Evolutionary conservation across 2,113 vertebrate species (phyloP), one percentile per base, ranked within the genome.

Genomic region (Passer domesticus): DNA sequence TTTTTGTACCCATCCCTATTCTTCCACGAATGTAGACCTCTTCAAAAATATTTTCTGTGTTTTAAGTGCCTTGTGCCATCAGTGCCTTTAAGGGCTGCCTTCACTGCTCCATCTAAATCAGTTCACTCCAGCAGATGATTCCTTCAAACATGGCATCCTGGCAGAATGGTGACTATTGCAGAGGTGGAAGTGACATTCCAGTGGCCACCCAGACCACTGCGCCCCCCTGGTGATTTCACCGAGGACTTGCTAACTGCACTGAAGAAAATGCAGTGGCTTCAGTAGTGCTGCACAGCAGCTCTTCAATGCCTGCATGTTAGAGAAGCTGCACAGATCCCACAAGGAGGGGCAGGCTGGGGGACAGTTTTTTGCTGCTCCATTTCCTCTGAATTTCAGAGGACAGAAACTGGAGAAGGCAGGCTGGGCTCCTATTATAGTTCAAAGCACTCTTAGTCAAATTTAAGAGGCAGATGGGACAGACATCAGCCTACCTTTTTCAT

Each of bases 331-430:
- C 50, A 77, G 52, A 23, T 47, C 35, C n/a, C 41, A 27, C 0
- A 30, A 41, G 55, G 79, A 90, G 39, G 35, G 33, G 21, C 18
- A 66, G 73, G n/a, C 37, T 44, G 43, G 15, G 9, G 22, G 18
- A 20, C 1, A 4, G 31, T 68, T 82, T 89, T n/a, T 67, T 86
- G 83, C 74, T 72, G 77, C 89, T 87, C 76, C 49, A 44, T 80
- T 91, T 96, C 52, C 69, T 81, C 76, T 49, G 73, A 67, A 83
- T 90, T 90, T 63, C 69, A 82, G 69, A 87, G 52, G 47, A 55
- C 27, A 81, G 52, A 63, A 89, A 50, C 31, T 33, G 41, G 20
- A 75, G n/a, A 84, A 79, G 41, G 39, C 37, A 76, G 85, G 67
- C 17, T 27, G 18, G 5, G 7, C 8, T 90, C 27, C 39, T 35